Conservation (phyloP, 2,113 vertebrate species). For the Eolophus roseicapilla region DNA sequence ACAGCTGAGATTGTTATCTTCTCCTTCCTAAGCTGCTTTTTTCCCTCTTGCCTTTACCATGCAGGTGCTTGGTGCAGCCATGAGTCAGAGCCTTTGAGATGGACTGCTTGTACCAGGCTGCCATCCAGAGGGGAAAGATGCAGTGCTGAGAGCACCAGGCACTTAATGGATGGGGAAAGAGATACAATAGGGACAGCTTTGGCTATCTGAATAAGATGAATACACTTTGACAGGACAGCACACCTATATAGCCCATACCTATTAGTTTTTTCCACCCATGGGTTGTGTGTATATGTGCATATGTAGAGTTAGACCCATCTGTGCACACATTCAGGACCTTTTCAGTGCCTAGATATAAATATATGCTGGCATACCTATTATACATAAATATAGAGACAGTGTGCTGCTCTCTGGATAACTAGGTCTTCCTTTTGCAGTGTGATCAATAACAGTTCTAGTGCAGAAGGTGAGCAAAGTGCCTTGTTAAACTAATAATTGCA, state of each 20-base stretch:
- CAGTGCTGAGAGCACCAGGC: neutral
- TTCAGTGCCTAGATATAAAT: neutral
- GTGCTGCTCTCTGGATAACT: neutral
- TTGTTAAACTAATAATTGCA: conserved; percentile 57
- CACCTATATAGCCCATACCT: neutral
- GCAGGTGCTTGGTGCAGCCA: neutral
- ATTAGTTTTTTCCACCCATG: neutral
- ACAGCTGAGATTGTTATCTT: neutral
- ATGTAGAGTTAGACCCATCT: neutral
- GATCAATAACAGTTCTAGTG: conserved; percentile 31
- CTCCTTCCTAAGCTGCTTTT: neutral
- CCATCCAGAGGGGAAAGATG: conserved; percentile 59
- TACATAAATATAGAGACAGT: neutral
- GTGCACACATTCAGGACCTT: neutral
- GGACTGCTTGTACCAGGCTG: conserved; percentile 60
- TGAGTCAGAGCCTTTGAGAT: conserved; percentile 17
- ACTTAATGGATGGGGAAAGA: neutral
- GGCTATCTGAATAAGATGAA: neutral
- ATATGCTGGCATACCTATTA: neutral
- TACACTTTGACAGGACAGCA: neutral
- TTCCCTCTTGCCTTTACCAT: neutral
- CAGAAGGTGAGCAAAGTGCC: conserved; percentile 6
- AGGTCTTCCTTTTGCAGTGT: neutral
- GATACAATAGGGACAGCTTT: neutral
- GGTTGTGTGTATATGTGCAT: neutral